Base-by-base conservation (phyloP, 2,797 vertebrate species). In the Euthynnus affinis region DNA sequence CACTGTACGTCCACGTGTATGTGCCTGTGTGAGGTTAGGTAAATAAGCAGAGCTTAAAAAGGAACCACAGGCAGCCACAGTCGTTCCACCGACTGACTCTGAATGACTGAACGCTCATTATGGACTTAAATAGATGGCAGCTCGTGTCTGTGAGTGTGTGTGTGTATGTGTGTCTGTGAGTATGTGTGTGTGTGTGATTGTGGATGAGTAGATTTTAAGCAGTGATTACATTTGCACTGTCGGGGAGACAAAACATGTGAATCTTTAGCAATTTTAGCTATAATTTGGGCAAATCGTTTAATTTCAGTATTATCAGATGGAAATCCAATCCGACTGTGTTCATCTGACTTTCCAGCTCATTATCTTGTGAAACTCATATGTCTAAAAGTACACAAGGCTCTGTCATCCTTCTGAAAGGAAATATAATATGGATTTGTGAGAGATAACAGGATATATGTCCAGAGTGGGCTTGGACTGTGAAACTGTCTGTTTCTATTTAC, bases 11-110 rank as follows among this genome's bases (percentile, higher is more conserved):
- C 49, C 23, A 12, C 52, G 84, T 78, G 74, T 86, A 74, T 75
- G 87, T 67, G 90, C 56, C 82, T 90, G 91, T 89, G 91, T 93
- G 93, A 93, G 92, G 91, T 93, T 94, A 94, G 91, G 89, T 94
- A 94, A 94, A 94, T 91, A 94, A 94, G 92, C 92, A 88, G 88
- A 91, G 91, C 91, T 94, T 94, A 90, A 93, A 93, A 89, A 88
- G 83, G 90, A 92, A 91, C 93, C 92, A 91, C 91, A 93, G 92
- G 89, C 91, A 93, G 91, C 92, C 91, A 90, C 86, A 92, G 90
- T 84, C 83, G 84, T 91, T 94, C 92, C 92, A 91, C 85, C 80
- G 86, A 78, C 92, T 91, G 91, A 86, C 61, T 90, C 87, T 87
- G 92, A 93, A 91, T 90, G 91, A 92, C 93, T 94, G 92, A 92